phyloP scores from a whole-genome alignment of 2,888 invertebrate genomes.

The Pollenia angustigena region DNA sequence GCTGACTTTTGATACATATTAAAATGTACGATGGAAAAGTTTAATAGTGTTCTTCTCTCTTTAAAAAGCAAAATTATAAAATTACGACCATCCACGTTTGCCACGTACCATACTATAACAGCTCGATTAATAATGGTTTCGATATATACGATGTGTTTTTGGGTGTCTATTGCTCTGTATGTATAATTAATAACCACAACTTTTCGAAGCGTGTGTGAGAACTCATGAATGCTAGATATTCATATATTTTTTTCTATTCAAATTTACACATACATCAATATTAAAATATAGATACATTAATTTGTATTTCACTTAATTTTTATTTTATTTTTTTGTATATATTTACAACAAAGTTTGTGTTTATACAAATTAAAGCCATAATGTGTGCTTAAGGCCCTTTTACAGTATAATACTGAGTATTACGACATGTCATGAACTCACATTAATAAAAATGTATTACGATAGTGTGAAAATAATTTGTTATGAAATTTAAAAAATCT shows the following conservation, averaged over 20 bases:
- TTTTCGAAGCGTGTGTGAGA: background rate
- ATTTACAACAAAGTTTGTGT: background rate
- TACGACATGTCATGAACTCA: too few species aligned
- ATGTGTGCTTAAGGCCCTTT: background rate
- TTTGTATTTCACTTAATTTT: too few species aligned
- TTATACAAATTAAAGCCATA: background rate
- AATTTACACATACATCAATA: background rate
- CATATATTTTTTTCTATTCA: background rate
- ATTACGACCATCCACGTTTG: background rate
- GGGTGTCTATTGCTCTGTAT: background rate
- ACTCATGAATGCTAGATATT: background rate
- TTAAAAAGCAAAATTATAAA: slow-evolving; percentile 2
- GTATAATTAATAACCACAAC: slow-evolving; percentile 5
- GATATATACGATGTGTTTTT: slow-evolving; percentile 39
- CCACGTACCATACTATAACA: background rate
- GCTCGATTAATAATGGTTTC: slow-evolving; percentile 51
- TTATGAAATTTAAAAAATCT: background rate
- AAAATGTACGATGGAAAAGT: slow-evolving; percentile 3
- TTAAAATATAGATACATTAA: too few species aligned
- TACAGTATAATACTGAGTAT: too few species aligned
- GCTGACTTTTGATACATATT: slow-evolving; percentile 16
- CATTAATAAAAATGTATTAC: too few species aligned
- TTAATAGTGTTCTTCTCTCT: slow-evolving; percentile 20
- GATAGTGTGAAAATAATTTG: background rate
- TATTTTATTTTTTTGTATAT: background rate